Conservation (phyloP, 2,113 vertebrate genomes). For the Craseonycteris thonglongyai region DNA sequence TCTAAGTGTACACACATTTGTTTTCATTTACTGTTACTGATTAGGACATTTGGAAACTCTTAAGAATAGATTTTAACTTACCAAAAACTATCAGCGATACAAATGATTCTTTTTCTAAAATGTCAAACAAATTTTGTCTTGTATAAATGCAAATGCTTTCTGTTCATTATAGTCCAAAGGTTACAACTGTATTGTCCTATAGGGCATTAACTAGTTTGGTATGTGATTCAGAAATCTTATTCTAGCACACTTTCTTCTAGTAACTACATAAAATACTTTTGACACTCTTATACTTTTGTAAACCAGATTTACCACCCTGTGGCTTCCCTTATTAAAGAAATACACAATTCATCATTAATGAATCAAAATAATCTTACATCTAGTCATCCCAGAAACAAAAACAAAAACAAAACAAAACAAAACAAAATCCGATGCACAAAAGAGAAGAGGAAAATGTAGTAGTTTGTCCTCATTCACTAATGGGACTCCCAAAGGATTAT, state of each 20-base stretch:
- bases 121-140: not conserved
- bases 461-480: not conserved
- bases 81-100: not conserved
- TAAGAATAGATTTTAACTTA: not conserved
- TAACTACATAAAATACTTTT: constrained; percentile 16
- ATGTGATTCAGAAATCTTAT: not conserved
- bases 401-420: not conserved
- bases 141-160: not conserved
- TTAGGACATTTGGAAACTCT: not conserved
- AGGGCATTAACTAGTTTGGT: not conserved
- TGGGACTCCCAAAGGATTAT: not conserved
- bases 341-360: not conserved
- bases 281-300: not conserved
- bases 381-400: not conserved
- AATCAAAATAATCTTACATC: not conserved
- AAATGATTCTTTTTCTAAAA: constrained; percentile 16
- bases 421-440: not conserved
- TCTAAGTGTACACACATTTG: not conserved
- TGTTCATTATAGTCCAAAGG: not conserved
- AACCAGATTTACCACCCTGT: not conserved
- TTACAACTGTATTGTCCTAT: not conserved
- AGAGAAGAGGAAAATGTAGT: not conserved
- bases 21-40: not conserved
- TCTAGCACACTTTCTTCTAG: not conserved
- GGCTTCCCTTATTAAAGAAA: not conserved